A percentile compares a stretch with the other conserved stretches of the same genome.
Evolutionary conservation across 53 echinoderm and acorn worm genomes (phyloP).

Genomic region (Paracentrotus lividus): DNA sequence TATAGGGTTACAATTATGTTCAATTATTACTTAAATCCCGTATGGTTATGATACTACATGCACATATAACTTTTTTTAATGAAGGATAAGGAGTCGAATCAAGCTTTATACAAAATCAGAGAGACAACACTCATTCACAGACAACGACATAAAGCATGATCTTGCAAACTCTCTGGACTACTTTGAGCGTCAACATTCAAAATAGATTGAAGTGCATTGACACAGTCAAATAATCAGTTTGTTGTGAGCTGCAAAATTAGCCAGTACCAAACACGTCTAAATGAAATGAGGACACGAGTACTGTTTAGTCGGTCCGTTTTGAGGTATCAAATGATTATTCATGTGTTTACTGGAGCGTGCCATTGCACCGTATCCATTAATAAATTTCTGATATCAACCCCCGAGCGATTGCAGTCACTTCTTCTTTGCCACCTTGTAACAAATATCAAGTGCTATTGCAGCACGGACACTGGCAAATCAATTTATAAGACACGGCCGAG

Average conservation of each 20-base stretch:
- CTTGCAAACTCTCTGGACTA: no score
- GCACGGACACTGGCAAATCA: conserved; percentile 19
- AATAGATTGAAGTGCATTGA: no score
- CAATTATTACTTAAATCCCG: no score
- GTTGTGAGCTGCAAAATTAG: not conserved
- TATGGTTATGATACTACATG: no score
- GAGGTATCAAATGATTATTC: not conserved
- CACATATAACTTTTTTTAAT: no score
- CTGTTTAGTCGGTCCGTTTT: conserved; percentile 6
- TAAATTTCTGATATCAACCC: not conserved
- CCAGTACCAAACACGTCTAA: not conserved
- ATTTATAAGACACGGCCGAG: conserved; percentile 5
- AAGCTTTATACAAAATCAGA: no score
- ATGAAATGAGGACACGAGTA: not conserved
- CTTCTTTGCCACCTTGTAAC: conserved; percentile 16
- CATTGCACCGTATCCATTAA: conserved; percentile 24
- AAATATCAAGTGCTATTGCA: conserved; percentile 5
- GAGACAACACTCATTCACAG: no score
- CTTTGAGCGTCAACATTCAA: no score
- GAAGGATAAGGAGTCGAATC: no score
- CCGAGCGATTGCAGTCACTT: not conserved
- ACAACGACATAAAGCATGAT: no score
- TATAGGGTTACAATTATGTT: no score
- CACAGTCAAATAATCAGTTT: not conserved
- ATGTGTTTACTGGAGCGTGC: conserved; percentile 49